phyloP scores from a whole-genome alignment of 2,888 invertebrate genomes.

The Eupithecia pulchellata region DNA sequence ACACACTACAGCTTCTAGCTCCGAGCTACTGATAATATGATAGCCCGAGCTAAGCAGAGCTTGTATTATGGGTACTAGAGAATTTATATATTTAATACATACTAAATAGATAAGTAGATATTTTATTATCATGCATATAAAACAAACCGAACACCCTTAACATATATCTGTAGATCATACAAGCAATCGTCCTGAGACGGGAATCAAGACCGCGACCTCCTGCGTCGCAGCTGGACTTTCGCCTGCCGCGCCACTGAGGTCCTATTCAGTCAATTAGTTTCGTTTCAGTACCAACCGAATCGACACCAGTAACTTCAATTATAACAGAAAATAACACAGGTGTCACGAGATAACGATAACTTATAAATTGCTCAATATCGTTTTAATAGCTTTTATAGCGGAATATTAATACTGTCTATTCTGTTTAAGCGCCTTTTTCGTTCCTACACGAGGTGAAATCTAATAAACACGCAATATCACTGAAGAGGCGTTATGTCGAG shows the following conservation, averaged over 20 bases:
- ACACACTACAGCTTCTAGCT: no score
- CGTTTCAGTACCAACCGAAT: neutral
- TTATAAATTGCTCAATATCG: neutral
- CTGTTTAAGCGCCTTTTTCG: slow-evolving; percentile 54
- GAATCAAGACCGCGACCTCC: no score
- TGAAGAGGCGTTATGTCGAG: slow-evolving; percentile 57
- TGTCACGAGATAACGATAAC: neutral
- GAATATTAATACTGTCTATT: slow-evolving; percentile 43
- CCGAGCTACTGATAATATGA: no score
- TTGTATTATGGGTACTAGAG: no score
- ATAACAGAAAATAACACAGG: neutral
- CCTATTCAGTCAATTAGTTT: neutral
- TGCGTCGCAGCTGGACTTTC: neutral
- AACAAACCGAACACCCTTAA: neutral
- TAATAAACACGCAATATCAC: slow-evolving; percentile 74
- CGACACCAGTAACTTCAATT: neutral
- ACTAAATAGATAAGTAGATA: no score
- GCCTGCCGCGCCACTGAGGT: neutral
- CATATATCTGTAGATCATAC: neutral
- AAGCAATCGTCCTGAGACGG: neutral
- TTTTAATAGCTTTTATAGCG: neutral
- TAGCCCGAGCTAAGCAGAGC: neutral
- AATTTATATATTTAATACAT: no score
- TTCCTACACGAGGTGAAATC: slow-evolving; percentile 57
- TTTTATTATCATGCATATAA: no score